Evolutionary conservation across 2,113 vertebrate genomes (phyloP).

Genomic region (Scortum barcoo): DNA sequence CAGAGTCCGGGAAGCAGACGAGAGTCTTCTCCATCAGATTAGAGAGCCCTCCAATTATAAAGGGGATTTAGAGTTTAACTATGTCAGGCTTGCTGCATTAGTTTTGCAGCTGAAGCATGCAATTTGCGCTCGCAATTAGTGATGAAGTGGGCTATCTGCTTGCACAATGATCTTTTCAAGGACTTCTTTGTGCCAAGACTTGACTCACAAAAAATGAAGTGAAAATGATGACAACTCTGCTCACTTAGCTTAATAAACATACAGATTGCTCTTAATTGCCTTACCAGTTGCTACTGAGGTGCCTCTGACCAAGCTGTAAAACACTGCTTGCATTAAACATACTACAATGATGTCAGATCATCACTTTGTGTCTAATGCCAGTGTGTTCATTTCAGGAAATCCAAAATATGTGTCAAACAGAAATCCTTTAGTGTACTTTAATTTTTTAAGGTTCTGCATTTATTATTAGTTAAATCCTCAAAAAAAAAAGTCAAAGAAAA

Average conservation of each 20-base stretch:
- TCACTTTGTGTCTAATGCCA: neutral
- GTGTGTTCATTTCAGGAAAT: neutral
- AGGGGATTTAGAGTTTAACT: conserved; percentile 30
- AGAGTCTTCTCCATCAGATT: conserved; percentile 35
- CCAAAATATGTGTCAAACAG: neutral
- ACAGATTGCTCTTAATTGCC: neutral
- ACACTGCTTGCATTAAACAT: neutral
- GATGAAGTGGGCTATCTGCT: conserved; percentile 27
- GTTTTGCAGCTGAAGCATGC: conserved; percentile 40
- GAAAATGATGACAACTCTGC: conserved; percentile 9
- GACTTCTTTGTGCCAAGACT: conserved; percentile 34
- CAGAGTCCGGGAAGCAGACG: neutral
- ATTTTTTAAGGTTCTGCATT: neutral
- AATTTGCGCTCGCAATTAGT: conserved; percentile 39
- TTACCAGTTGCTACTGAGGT: neutral
- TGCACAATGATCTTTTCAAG: conserved; percentile 33
- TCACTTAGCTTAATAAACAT: neutral
- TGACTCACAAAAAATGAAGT: conserved; percentile 9
- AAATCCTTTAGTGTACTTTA: neutral
- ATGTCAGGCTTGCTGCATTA: conserved; percentile 30
- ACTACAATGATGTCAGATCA: neutral
- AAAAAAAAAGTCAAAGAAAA: neutral
- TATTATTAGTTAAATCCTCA: neutral
- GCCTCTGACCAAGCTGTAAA: neutral
- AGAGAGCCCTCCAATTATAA: conserved; percentile 44